Evolutionary conservation across 2,113 vertebrate genomes (phyloP).

Genomic region (Cololabis saira): DNA sequence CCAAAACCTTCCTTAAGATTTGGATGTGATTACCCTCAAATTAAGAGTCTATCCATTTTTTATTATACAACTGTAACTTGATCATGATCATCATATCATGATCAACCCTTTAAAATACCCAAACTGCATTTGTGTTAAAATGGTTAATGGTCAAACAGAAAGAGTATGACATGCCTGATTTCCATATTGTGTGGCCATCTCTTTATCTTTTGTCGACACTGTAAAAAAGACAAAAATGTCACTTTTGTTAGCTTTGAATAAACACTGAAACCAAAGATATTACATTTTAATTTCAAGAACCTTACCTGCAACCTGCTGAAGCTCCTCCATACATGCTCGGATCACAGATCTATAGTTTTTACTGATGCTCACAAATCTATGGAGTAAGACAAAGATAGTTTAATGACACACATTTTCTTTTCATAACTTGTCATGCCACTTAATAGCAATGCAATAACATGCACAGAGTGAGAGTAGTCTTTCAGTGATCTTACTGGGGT

Average conservation of each 20-base stretch:
- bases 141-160: neutral
- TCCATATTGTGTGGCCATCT: slow-evolving; percentile 80
- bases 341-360: slow-evolving; percentile 97
- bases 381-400: slow-evolving; percentile 35
- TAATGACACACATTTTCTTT: no score
- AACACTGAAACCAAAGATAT: neutral
- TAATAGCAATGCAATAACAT: neutral
- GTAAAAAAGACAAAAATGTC: slow-evolving; percentile 36
- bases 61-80: no score
- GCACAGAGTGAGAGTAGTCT: neutral
- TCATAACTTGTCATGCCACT: neutral
- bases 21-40: no score
- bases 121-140: no score
- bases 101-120: neutral
- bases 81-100: neutral
- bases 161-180: slow-evolving; percentile 84
- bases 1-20: no score
- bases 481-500: slow-evolving; percentile 71
- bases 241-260: neutral
- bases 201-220: slow-evolving; percentile 85
- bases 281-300: neutral
- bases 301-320: slow-evolving; percentile 89
- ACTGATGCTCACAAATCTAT: slow-evolving; percentile 93
- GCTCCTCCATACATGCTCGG: slow-evolving; percentile 95
- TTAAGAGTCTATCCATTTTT: no score